Conservation (phyloP, 2,113 vertebrate species). For the Neodontobutis hainanensis region DNA sequence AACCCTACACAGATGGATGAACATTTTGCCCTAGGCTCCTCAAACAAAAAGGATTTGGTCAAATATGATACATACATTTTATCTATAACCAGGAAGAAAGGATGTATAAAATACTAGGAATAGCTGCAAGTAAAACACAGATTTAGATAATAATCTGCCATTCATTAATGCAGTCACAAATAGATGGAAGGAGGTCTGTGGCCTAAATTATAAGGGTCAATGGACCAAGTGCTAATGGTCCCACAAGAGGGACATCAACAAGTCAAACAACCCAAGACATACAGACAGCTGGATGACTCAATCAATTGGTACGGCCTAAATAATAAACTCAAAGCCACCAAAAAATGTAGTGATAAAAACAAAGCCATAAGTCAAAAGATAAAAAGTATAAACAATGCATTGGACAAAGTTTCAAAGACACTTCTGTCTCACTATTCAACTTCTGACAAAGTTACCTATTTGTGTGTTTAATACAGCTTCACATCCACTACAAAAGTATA, state of each 20-base stretch:
- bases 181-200: slow-evolving; percentile 51
- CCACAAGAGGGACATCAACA: slow-evolving; percentile 56
- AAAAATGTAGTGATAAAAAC: slow-evolving; percentile 2
- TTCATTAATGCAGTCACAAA: slow-evolving; percentile 48
- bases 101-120: background rate
- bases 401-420: too few species aligned
- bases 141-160: slow-evolving; percentile 55
- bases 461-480: slow-evolving; percentile 1
- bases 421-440: too few species aligned
- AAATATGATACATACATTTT: slow-evolving; percentile 40
- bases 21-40: slow-evolving; percentile 37
- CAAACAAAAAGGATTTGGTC: slow-evolving; percentile 46
- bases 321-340: slow-evolving; percentile 23
- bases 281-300: slow-evolving; percentile 30
- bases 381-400: background rate
- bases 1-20: slow-evolving; percentile 58
- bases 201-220: slow-evolving; percentile 71
- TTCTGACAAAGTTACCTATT: too few species aligned
- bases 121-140: slow-evolving; percentile 36
- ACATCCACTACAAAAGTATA: slow-evolving; percentile 15
- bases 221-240: slow-evolving; percentile 50
- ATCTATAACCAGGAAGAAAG: slow-evolving; percentile 15
- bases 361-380: background rate
- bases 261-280: slow-evolving; percentile 58
- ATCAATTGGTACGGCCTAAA: slow-evolving; percentile 30